A percentile compares a stretch with the other conserved stretches of the same genome.
phyloP scores from a whole-genome alignment of 1,140 invertebrate species.

The Oscheius sp. region DNA sequence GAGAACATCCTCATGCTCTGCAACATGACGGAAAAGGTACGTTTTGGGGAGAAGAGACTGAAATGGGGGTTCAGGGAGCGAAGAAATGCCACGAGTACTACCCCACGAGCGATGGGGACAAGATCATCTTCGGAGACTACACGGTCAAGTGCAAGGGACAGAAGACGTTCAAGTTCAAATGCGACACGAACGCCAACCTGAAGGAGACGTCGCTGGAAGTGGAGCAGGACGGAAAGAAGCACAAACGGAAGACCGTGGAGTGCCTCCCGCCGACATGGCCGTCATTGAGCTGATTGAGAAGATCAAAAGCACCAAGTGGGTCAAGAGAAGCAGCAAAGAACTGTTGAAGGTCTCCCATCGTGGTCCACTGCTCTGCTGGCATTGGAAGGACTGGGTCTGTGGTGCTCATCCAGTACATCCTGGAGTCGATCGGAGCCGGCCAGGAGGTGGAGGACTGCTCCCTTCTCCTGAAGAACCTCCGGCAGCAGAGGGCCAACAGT shows the following conservation, averaged over 20 bases:
- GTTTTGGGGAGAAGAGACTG: too few relatives aligned
- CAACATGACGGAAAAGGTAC: conserved; percentile 72
- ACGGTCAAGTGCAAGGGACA: background rate
- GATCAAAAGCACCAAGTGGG: conserved; percentile 68
- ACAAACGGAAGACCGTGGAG: conserved; percentile 35
- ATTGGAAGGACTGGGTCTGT: conserved; percentile 82
- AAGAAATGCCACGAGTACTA: conserved; percentile 28
- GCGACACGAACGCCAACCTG: background rate
- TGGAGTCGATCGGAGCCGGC: conserved; percentile 11
- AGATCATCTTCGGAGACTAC: conserved; percentile 13
- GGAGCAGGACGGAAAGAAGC: conserved; percentile 9
- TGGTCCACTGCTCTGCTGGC: conserved; percentile 72
- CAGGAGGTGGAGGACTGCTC: conserved; percentile 14
- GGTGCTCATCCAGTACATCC: conserved; percentile 27
- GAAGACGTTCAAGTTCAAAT: background rate
- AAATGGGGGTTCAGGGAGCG: too few relatives aligned
- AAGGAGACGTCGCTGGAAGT: background rate
- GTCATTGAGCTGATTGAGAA: conserved; percentile 9
- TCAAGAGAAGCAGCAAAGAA: conserved; percentile 61
- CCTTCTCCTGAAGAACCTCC: conserved; percentile 15
- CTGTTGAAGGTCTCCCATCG: conserved; percentile 68
- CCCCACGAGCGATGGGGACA: background rate
- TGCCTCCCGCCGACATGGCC: conserved; percentile 22
- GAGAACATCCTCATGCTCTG: conserved; percentile 85
- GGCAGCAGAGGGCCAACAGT: conserved; percentile 21